phyloP scores from a whole-genome alignment of 2,888 invertebrate species.

The Abrostola tripartita region DNA sequence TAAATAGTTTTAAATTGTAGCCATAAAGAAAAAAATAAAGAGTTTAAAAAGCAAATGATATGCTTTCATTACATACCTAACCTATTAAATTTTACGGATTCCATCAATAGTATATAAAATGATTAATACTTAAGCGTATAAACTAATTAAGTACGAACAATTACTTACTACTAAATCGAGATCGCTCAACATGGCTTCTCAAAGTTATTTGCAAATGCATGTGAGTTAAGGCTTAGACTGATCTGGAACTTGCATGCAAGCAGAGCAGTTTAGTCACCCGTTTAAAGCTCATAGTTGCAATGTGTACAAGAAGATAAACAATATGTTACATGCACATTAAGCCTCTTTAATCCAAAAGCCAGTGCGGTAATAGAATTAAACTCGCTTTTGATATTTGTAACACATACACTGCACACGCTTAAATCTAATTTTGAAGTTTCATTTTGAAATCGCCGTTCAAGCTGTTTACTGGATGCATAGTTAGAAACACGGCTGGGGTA shows the following conservation, averaged over 20 bases:
- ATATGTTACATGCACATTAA: neutral
- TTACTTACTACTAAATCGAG: neutral
- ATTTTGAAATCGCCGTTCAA: neutral
- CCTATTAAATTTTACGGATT: too few relatives aligned
- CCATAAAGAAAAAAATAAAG: too few relatives aligned
- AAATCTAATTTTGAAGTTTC: neutral
- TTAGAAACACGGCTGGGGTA: too few relatives aligned
- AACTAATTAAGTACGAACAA: neutral
- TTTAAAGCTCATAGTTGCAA: neutral
- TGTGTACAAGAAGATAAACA: slow-evolving; percentile 2
- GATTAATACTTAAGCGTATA: neutral
- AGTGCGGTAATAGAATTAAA: neutral
- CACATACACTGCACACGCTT: neutral
- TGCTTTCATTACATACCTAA: too few relatives aligned
- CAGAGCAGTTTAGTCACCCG: neutral
- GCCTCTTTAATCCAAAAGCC: neutral
- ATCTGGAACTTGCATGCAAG: neutral
- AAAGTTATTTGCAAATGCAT: slow-evolving; percentile 2
- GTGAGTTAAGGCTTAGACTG: neutral
- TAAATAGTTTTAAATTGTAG: too few relatives aligned
- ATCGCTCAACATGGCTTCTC: neutral
- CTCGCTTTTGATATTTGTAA: slow-evolving; percentile 2
- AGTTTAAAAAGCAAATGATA: too few relatives aligned
- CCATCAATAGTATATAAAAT: too few relatives aligned
- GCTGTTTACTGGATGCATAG: neutral